Evolutionary conservation across 2,797 vertebrate species (phyloP), one percentile per base, ranked within the genome.

Genomic region (Thaleichthys pacificus): DNA sequence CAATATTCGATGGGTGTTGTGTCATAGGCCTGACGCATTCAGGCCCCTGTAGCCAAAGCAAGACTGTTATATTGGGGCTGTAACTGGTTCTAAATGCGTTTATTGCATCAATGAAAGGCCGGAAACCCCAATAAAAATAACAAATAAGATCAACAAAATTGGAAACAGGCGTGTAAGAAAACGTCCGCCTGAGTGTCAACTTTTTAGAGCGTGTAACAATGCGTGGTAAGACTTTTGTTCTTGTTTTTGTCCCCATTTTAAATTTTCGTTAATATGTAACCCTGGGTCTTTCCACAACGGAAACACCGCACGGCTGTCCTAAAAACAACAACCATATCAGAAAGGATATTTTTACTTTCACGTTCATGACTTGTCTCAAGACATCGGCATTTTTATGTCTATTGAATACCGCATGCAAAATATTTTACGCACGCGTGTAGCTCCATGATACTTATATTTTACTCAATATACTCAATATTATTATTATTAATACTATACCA

Each of bases 391-490:
- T 69, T 60, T 81, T 85, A n/a, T 28, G 4, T 69, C 72, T 82
- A 80, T 76, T 78, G 42, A 51, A 72, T 91, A 87, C 87, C 89
- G 91, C 91, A 92, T 65, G 91, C 88, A 89, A 92, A 91, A 89
- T 35, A 54, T n/a, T 63, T 77, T 76, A 80, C 81, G 77, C 83
- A 74, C 82, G 26, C 47, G 19, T 38, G 58, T 73, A n/a, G 38
- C 61, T 72, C 61, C 71, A 60, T 30, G 24, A 56, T 12, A 61
- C 21, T 12, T 47, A 30, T 70, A 49, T 11, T 35, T 42, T 19
- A 24, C 24, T 24, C 24, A 24, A 24, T 24, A n/a, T n/a, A n/a
- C n/a, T n/a, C n/a, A n/a, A n/a, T n/a, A n/a, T n/a, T n/a, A n/a
- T n/a, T n/a, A 24, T 24, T 24, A 24, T 24, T 24, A 24, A 24